Evolutionary conservation across 2,113 vertebrate species (phyloP).

Genomic region (Oreotrochilus melanogaster): DNA sequence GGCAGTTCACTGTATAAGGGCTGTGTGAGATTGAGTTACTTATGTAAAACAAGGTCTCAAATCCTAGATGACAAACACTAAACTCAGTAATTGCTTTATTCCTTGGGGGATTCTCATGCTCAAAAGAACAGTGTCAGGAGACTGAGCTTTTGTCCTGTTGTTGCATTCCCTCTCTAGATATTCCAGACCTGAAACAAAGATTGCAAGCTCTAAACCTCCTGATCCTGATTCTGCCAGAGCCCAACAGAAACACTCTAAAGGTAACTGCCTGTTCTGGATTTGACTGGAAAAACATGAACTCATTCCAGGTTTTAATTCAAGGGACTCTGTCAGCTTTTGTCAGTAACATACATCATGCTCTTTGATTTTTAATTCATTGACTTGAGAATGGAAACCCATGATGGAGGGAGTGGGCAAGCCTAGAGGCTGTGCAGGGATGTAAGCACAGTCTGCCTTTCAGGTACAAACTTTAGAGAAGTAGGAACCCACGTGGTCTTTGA

Average conservation of each 20-base stretch:
- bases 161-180: conserved; percentile 69
- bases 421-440: not conserved
- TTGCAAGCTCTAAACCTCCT: conserved; percentile 90
- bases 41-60: not conserved
- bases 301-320: not conserved
- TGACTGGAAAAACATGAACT: not conserved
- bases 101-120: not conserved
- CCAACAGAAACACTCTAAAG: conserved; percentile 91
- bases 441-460: not conserved
- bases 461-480: not conserved
- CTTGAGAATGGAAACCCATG: not conserved
- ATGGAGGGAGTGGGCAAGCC: not conserved
- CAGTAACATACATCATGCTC: not conserved
- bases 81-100: not conserved
- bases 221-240: conserved; percentile 88
- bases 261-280: conserved; percentile 58
- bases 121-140: not conserved
- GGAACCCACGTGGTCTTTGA: not conserved
- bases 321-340: not conserved
- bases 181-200: conserved; percentile 87
- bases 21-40: not conserved
- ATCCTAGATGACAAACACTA: not conserved
- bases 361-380: not conserved
- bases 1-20: not conserved
- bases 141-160: not conserved